Evolutionary conservation across 2,113 vertebrate species (phyloP).

Genomic region (Campylorhamphus procurvoides): DNA sequence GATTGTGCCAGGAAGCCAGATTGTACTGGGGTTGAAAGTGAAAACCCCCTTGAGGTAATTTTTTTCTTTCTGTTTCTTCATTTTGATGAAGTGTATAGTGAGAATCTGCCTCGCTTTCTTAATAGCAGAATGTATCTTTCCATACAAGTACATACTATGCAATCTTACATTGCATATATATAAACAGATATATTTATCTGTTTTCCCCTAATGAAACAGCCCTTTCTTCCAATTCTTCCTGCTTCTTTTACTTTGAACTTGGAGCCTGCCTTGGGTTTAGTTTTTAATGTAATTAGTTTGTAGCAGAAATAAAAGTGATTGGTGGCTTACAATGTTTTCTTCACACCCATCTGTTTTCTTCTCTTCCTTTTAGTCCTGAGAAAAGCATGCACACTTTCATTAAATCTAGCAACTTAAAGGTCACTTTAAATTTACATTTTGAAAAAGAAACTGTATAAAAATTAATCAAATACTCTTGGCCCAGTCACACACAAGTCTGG

Average conservation of each 20-base stretch:
- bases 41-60: not conserved
- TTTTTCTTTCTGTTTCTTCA: not conserved
- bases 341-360: conserved; percentile 47
- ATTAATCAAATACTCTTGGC: not conserved
- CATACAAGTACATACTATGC: not conserved
- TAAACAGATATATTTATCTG: not conserved
- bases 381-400: conserved; percentile 28
- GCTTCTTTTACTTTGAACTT: conserved; percentile 22
- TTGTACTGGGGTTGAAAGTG: not conserved
- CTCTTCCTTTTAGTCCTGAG: conserved; percentile 18
- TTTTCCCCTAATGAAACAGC: not conserved
- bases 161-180: not conserved
- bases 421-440: conserved; percentile 42
- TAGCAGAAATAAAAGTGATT: conserved; percentile 57
- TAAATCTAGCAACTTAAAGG: conserved; percentile 27
- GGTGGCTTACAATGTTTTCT: conserved; percentile 34
- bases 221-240: not conserved
- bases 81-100: not conserved
- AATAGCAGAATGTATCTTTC: not conserved
- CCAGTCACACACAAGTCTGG: not conserved
- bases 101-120: not conserved
- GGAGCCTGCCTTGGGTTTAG: conserved; percentile 3
- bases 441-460: not conserved
- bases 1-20: not conserved
- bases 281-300: conserved; percentile 59